A percentile compares a stretch with the other conserved stretches of the same genome.
Conservation (phyloP, 2,888 invertebrate genomes). For the Rotaria magnacalcarata region DNA sequence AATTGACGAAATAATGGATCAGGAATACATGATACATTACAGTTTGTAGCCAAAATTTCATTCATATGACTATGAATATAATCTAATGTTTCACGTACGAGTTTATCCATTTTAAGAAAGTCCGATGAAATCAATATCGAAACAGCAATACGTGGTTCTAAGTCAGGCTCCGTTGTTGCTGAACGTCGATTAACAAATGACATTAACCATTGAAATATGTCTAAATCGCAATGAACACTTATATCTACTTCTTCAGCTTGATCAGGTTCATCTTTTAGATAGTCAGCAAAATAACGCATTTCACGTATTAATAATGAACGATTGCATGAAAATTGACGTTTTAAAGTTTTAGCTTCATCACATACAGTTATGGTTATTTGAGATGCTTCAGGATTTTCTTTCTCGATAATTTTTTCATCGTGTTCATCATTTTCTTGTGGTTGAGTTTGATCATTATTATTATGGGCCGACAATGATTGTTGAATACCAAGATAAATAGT, state of each 20-base stretch:
- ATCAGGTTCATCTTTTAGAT: constrained; percentile 55
- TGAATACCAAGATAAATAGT: background rate
- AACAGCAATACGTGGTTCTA: constrained; percentile 77
- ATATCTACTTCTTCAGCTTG: constrained; percentile 79
- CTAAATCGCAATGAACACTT: constrained; percentile 89
- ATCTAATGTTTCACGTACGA: constrained; percentile 59
- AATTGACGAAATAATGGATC: constrained; percentile 63
- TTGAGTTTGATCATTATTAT: too few relatives aligned
- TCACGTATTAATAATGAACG: constrained; percentile 78
- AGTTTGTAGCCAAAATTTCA: constrained; percentile 77
- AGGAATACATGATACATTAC: constrained; percentile 80
- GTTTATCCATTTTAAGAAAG: constrained; percentile 84
- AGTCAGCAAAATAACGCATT: constrained; percentile 79
- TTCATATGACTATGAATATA: constrained; percentile 70
- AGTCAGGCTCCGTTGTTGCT: constrained; percentile 42
- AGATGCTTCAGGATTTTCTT: constrained; percentile 17
- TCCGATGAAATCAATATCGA: constrained; percentile 88
- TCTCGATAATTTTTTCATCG: background rate
- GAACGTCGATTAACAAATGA: constrained; percentile 74
- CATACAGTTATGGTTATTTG: constrained; percentile 81
- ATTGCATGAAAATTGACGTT: constrained; percentile 81
- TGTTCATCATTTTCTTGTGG: background rate
- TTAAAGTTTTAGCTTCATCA: constrained; percentile 82
- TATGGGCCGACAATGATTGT: background rate
- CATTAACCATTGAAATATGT: constrained; percentile 93